Evolutionary conservation across 2,113 vertebrate genomes (phyloP).

Genomic region (Austrofundulus limnaeus): DNA sequence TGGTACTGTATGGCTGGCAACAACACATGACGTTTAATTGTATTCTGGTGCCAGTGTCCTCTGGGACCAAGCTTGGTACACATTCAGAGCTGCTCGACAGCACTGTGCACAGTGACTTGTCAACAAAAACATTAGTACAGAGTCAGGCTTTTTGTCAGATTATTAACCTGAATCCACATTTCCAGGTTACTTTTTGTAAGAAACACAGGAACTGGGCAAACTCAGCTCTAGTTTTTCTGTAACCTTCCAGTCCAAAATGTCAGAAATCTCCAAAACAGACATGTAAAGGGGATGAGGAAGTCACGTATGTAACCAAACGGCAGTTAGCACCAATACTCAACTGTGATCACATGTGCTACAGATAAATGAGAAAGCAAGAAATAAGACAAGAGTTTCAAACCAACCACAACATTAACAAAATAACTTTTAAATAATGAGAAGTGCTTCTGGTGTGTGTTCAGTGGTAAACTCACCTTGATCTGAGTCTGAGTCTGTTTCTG

Average conservation of each 20-base stretch:
- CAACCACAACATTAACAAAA: too few relatives aligned
- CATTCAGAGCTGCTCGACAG: constrained; percentile 34
- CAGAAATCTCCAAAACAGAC: neutral
- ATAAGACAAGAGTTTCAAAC: too few relatives aligned
- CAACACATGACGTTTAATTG: constrained; percentile 34
- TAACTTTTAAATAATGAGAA: too few relatives aligned
- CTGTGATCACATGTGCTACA: too few relatives aligned
- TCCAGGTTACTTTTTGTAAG: neutral
- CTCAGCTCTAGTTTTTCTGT: neutral
- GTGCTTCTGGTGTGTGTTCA: neutral
- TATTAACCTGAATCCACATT: neutral
- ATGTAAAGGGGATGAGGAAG: too few relatives aligned
- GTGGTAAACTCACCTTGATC: constrained; percentile 87
- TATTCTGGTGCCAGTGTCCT: constrained; percentile 44
- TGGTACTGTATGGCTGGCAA: constrained; percentile 43
- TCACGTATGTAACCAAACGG: too few relatives aligned
- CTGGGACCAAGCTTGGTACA: constrained; percentile 40
- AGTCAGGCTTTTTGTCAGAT: constrained; percentile 24
- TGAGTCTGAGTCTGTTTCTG: constrained; percentile 84
- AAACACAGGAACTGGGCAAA: neutral
- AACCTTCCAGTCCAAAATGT: neutral
- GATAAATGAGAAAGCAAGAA: too few relatives aligned
- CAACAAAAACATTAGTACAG: constrained; percentile 28
- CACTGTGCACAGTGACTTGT: constrained; percentile 25
- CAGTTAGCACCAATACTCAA: neutral